A percentile compares a stretch with the other conserved stretches of the same genome.
Evolutionary conservation across 2,113 vertebrate genomes (phyloP).

Genomic region (Colaptes auratus): DNA sequence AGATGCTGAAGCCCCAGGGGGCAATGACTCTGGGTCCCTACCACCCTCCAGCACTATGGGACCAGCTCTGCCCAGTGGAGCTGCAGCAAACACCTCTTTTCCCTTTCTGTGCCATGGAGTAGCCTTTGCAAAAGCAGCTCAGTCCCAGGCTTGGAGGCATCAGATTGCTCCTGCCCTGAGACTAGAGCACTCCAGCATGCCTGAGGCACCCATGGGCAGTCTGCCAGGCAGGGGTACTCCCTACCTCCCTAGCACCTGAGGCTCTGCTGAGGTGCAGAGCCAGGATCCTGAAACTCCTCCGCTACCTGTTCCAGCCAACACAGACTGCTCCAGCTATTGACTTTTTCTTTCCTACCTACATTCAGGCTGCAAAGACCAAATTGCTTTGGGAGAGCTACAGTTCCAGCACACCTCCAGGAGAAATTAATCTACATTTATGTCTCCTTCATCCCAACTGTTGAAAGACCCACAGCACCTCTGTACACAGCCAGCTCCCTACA

Average conservation of each 20-base stretch:
- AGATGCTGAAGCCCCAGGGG: background rate
- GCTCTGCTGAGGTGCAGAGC: background rate
- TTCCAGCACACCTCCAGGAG: background rate
- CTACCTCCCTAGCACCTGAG: background rate
- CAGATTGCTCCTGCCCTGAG: background rate
- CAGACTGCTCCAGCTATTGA: background rate
- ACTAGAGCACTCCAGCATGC: background rate
- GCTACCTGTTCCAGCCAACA: rapidly evolving
- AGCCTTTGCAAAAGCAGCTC: background rate
- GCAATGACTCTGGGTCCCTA: background rate
- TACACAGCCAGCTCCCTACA: background rate
- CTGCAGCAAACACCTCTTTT: background rate
- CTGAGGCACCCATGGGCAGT: rapidly evolving
- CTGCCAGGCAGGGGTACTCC: rapidly evolving
- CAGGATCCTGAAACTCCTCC: background rate
- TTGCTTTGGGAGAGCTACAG: background rate
- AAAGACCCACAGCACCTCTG: background rate
- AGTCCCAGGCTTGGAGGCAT: background rate
- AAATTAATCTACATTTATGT: background rate
- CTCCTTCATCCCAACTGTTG: background rate
- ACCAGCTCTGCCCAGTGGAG: background rate
- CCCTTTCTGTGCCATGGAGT: background rate
- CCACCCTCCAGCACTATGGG: background rate
- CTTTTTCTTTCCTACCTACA: background rate
- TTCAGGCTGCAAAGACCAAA: background rate